A percentile compares a stretch with the other conserved stretches of the same genome.
phyloP scores from a whole-genome alignment of 2,888 invertebrate genomes.

The Macrostomum cliftonense region DNA sequence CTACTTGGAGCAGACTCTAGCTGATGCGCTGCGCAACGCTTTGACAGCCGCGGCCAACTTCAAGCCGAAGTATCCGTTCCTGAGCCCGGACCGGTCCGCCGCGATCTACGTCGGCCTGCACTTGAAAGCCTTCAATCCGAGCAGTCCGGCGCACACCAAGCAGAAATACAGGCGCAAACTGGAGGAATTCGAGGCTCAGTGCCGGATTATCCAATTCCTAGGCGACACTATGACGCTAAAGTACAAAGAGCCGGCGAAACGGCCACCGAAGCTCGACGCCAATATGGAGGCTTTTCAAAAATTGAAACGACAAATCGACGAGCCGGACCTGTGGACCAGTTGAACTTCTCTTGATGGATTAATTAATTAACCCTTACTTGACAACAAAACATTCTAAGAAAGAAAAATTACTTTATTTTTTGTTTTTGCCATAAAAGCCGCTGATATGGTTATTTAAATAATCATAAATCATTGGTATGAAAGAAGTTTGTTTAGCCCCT shows the following conservation, averaged over 20 bases:
- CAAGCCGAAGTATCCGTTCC: slow-evolving; percentile 38
- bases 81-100: slow-evolving; percentile 30
- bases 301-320: no score
- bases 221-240: slow-evolving; percentile 33
- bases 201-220: slow-evolving; percentile 29
- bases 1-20: slow-evolving; percentile 35
- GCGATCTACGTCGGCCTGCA: slow-evolving; percentile 34
- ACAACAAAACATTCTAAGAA: no score
- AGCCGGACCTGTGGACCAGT: no score
- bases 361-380: no score
- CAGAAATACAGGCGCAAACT: slow-evolving; percentile 35
- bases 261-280: slow-evolving; percentile 32
- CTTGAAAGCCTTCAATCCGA: slow-evolving; percentile 37
- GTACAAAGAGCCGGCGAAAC: slow-evolving; percentile 28
- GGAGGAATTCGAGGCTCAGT: slow-evolving; percentile 33
- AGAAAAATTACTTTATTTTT: no score
- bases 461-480: no score
- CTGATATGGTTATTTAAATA: no score
- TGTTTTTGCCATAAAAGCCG: no score
- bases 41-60: slow-evolving; percentile 31
- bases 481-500: no score
- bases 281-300: slow-evolving; percentile 18
- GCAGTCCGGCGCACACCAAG: slow-evolving; percentile 33
- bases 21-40: slow-evolving; percentile 29
- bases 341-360: no score